Percentiles rank a stretch among this genome's conserved stretches.
phyloP scores from a whole-genome alignment of 1,140 invertebrate species.

The Leptopilina clavipes region DNA sequence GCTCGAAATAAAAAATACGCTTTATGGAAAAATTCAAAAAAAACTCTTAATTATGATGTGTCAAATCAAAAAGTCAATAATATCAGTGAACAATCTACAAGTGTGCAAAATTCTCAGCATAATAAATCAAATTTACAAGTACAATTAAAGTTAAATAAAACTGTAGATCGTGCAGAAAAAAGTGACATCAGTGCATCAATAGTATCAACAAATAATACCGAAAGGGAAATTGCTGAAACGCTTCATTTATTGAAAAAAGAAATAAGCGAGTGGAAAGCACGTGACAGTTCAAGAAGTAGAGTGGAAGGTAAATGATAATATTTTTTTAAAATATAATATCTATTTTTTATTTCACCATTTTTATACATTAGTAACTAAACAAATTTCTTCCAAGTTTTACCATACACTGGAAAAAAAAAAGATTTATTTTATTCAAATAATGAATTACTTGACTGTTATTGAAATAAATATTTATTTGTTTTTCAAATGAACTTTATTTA shows the following conservation, averaged over 20 bases:
- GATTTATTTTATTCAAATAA: too few relatives aligned
- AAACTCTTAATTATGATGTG: background rate
- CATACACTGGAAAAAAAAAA: too few relatives aligned
- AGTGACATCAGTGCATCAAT: slow-evolving; percentile 7
- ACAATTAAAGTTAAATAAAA: slow-evolving; percentile 10
- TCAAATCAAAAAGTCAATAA: background rate
- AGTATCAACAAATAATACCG: slow-evolving; percentile 19
- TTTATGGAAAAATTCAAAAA: background rate
- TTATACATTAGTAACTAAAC: too few relatives aligned
- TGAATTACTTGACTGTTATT: too few relatives aligned
- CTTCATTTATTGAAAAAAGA: slow-evolving; percentile 43
- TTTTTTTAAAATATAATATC: too few relatives aligned
- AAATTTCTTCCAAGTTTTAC: too few relatives aligned
- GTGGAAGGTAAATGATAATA: slow-evolving; percentile 35
- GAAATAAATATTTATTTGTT: too few relatives aligned
- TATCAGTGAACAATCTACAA: background rate
- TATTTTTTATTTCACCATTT: too few relatives aligned
- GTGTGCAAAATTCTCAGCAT: background rate
- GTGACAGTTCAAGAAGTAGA: slow-evolving; percentile 39
- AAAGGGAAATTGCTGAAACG: slow-evolving; percentile 34
- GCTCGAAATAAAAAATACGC: background rate
- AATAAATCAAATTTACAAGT: background rate
- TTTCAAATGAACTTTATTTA: too few relatives aligned
- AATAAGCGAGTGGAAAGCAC: slow-evolving; percentile 49
- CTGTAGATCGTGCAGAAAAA: slow-evolving; percentile 27